Evolutionary conservation across 2,797 vertebrate species (phyloP).

Genomic region (Leontopithecus rosalia): DNA sequence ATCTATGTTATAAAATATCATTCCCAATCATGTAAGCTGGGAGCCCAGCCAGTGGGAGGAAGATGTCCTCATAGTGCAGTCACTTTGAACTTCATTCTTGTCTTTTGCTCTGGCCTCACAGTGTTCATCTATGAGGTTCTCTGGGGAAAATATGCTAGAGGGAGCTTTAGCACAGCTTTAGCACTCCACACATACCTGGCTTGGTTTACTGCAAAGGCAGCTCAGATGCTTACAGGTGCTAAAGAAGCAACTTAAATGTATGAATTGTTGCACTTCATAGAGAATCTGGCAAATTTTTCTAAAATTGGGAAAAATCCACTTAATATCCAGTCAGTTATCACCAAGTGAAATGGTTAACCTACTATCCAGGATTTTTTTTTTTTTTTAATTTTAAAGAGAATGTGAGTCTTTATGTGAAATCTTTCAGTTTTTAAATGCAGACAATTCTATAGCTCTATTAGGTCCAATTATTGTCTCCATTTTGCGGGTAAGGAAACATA

Average conservation of each 20-base stretch:
- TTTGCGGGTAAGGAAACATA: neutral
- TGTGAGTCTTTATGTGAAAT: neutral
- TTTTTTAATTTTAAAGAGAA: neutral
- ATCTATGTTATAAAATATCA: slow-evolving; percentile 15
- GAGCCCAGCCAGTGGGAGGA: neutral
- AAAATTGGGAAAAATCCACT: neutral
- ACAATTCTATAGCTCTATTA: neutral
- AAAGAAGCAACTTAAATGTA: neutral
- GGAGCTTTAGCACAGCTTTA: neutral
- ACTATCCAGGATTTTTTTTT: neutral
- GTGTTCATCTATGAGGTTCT: neutral
- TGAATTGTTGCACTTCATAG: neutral
- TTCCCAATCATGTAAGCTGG: neutral
- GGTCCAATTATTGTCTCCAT: neutral
- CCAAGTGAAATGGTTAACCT: neutral
- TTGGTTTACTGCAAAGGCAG: neutral
- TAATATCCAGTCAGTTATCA: neutral
- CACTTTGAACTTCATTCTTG: neutral
- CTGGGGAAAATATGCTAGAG: neutral
- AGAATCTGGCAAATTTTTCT: neutral
- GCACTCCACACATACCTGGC: rapidly evolving
- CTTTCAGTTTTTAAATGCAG: neutral
- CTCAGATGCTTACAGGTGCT: neutral
- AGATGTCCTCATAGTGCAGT: neutral
- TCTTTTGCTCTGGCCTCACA: neutral